Evolutionary conservation across 2,113 vertebrate species (phyloP).

Genomic region (Athene cunicularia): DNA sequence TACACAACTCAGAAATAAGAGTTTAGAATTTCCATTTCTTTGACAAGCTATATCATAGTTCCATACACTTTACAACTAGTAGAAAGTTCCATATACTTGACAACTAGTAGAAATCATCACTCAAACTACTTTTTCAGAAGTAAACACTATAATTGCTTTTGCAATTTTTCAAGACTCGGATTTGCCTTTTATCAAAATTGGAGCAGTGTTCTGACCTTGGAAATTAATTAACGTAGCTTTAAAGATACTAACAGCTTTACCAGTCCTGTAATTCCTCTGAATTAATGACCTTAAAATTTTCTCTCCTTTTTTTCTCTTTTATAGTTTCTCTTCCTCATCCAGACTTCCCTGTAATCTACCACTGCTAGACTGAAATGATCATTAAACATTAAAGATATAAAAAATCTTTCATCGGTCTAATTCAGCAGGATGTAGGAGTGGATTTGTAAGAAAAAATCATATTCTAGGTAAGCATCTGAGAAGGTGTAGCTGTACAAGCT

Average conservation of each 20-base stretch:
- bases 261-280: not conserved
- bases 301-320: not conserved
- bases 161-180: not conserved
- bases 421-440: not conserved
- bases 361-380: not conserved
- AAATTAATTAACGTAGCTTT: not conserved
- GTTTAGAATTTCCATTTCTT: not conserved
- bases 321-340: not conserved
- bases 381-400: not conserved
- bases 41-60: not conserved
- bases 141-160: not conserved
- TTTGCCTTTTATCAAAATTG: not conserved
- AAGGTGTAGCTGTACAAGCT: accelerated
- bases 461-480: not conserved
- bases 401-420: not conserved
- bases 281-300: not conserved
- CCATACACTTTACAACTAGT: not conserved
- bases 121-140: not conserved
- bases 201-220: not conserved
- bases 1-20: not conserved
- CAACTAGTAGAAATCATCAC: not conserved
- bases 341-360: not conserved
- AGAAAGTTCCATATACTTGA: not conserved
- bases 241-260: not conserved
- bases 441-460: not conserved